Evolutionary conservation across 2,113 vertebrate genomes (phyloP).

Genomic region (Menura novaehollandiae): DNA sequence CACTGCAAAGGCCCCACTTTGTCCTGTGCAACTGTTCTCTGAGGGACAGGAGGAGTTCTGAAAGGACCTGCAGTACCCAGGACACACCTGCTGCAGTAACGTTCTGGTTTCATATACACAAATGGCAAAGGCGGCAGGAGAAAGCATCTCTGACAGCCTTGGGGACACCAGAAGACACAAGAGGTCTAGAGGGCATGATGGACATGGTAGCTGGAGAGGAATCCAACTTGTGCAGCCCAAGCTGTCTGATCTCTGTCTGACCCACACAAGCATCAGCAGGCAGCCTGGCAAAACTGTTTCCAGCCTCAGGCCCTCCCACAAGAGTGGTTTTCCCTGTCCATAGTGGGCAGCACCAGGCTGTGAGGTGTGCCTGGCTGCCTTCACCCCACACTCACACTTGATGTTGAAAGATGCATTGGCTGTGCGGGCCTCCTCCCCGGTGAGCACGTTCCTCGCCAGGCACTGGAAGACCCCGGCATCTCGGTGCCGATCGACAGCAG

Average conservation of each 20-base stretch:
- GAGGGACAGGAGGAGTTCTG: background rate
- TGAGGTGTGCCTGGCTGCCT: rapidly evolving
- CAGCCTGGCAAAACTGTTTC: background rate
- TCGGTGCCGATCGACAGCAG: conserved; percentile 80
- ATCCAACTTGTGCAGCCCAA: background rate
- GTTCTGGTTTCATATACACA: rapidly evolving
- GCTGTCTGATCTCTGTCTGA: rapidly evolving
- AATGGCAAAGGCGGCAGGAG: background rate
- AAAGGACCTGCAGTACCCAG: background rate
- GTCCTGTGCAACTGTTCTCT: background rate
- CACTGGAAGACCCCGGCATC: conserved; percentile 90
- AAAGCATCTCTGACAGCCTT: background rate
- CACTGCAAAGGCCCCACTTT: background rate
- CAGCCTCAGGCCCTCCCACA: background rate
- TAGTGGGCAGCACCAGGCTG: background rate
- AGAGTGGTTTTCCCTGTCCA: rapidly evolving
- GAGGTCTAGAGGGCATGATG: background rate
- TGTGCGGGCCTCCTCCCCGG: conserved; percentile 75
- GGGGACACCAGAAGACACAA: background rate
- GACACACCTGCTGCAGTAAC: background rate
- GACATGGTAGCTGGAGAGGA: background rate
- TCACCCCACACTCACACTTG: conserved; percentile 85
- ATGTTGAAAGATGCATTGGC: conserved; percentile 93
- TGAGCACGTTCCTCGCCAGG: conserved; percentile 67
- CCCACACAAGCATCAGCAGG: background rate